Evolutionary conservation across 2,888 invertebrate species (phyloP).

Genomic region (Antitype chi): DNA sequence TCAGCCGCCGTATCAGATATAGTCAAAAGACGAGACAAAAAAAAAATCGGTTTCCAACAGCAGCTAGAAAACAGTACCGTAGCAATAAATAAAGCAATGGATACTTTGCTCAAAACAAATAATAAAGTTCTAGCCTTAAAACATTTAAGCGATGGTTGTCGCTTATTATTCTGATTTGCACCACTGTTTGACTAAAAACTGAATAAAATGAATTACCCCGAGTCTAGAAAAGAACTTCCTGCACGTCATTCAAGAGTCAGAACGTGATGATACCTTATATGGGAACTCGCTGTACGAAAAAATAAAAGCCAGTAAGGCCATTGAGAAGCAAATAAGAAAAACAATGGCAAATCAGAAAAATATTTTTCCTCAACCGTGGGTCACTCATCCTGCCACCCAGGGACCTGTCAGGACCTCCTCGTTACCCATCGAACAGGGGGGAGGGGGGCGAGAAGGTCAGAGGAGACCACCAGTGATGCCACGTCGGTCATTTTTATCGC

Average conservation of each 20-base stretch:
- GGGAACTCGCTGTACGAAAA: neutral
- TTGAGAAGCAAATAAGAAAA: neutral
- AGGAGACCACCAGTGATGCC: neutral
- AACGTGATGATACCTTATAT: neutral
- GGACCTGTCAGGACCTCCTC: neutral
- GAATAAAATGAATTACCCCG: neutral
- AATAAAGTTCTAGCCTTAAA: neutral
- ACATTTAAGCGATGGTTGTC: neutral
- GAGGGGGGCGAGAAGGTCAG: neutral
- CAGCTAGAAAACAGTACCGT: neutral
- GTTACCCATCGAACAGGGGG: neutral
- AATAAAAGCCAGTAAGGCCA: neutral
- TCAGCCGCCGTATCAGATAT: neutral
- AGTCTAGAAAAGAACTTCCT: neutral
- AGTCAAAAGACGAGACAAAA: neutral
- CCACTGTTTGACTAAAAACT: neutral
- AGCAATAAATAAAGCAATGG: neutral
- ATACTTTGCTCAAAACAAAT: neutral
- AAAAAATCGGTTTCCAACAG: neutral
- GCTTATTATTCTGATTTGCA: neutral
- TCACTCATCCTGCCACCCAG: neutral
- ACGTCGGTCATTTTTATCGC: neutral
- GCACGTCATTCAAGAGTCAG: neutral
- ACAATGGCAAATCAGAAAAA: neutral
- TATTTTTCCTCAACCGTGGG: neutral